Evolutionary conservation across 2,113 vertebrate genomes (phyloP).

Genomic region (Macquaria ambigua): DNA sequence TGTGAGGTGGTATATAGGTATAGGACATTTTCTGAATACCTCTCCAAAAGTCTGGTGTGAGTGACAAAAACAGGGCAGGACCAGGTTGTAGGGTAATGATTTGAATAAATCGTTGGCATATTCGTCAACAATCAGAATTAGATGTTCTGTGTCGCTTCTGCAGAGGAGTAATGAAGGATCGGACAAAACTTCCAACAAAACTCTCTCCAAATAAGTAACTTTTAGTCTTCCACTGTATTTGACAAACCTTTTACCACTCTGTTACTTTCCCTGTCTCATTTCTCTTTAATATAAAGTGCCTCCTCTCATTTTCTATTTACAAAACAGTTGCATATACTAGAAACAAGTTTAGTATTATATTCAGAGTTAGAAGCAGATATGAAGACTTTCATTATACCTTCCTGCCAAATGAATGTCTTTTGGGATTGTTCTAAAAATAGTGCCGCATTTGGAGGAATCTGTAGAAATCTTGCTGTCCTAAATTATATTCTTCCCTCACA

Average conservation of each 20-base stretch:
- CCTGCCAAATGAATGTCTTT: neutral
- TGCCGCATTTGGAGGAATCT: neutral
- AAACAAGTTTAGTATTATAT: neutral
- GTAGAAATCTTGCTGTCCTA: neutral
- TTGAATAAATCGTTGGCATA: neutral
- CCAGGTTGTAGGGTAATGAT: neutral
- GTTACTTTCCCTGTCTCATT: neutral
- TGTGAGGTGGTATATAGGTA: neutral
- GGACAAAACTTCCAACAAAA: too few relatives aligned
- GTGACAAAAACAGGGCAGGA: too few relatives aligned
- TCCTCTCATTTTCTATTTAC: neutral
- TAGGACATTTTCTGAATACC: neutral
- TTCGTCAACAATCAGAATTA: neutral
- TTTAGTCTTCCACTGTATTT: neutral
- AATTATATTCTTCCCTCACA: neutral
- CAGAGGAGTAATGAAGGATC: too few relatives aligned
- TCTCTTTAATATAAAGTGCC: neutral
- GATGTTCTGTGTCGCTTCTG: neutral
- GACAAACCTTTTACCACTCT: neutral
- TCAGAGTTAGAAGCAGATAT: neutral
- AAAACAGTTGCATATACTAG: too few relatives aligned
- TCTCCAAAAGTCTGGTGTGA: neutral
- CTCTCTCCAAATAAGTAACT: neutral
- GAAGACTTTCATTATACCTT: neutral
- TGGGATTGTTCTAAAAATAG: neutral